Conservation (phyloP, 2,113 vertebrate genomes). For the Triplophysa siluroides region DNA sequence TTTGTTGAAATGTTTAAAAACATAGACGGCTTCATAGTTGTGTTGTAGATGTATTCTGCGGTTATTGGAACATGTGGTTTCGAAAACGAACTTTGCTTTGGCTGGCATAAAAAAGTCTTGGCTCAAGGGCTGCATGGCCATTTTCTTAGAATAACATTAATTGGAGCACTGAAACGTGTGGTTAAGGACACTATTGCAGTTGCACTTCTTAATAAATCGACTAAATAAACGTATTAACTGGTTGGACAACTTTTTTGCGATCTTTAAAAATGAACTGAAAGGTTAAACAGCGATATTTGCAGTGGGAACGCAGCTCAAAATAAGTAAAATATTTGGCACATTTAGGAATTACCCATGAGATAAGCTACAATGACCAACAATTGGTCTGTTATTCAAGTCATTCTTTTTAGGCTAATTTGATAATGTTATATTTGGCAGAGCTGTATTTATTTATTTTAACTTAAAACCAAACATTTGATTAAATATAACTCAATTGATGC, state of each 20-base stretch:
- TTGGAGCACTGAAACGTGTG: slow-evolving; percentile 29
- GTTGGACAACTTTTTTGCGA: not conserved
- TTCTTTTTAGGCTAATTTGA: not conserved
- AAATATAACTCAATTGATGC: not conserved
- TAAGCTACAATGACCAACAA: not conserved
- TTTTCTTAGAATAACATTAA: slow-evolving; percentile 37
- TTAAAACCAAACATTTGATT: not conserved
- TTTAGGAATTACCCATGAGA: not conserved
- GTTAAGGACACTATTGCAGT: slow-evolving; percentile 16
- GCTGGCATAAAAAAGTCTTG: slow-evolving; percentile 35
- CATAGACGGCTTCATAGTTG: slow-evolving; percentile 18
- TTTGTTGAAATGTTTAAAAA: slow-evolving; percentile 37
- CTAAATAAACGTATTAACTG: slow-evolving; percentile 13
- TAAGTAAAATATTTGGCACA: not conserved
- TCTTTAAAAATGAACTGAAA: not conserved
- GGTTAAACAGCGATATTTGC: not conserved
- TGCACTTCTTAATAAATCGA: not conserved
- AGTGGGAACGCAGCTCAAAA: no score
- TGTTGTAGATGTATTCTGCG: slow-evolving; percentile 36
- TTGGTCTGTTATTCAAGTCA: not conserved
- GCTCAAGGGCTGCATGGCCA: slow-evolving; percentile 2
- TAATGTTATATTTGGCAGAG: slow-evolving; percentile 43
- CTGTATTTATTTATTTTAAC: slow-evolving; percentile 13
- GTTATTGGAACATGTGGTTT: slow-evolving; percentile 41
- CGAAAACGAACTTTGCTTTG: slow-evolving; percentile 34